A percentile compares a stretch with the other conserved stretches of the same genome.
Conservation (phyloP, 2,888 invertebrate species). For the Thymelicus lineola region DNA sequence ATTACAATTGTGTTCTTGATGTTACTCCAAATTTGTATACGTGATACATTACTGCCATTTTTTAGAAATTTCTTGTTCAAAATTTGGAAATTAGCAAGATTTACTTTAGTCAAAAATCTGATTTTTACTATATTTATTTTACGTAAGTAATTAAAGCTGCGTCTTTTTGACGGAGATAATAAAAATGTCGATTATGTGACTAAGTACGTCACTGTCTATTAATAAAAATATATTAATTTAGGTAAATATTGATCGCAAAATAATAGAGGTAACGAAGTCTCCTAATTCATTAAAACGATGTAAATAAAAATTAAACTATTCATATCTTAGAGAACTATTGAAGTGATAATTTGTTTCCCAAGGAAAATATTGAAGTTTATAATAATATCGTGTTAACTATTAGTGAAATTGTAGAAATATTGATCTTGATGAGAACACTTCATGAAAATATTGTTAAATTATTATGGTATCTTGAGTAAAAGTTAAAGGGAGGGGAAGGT, state of each 20-base stretch:
- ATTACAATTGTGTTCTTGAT: conserved; percentile 60
- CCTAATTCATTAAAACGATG: conserved; percentile 56
- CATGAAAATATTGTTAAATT: conserved; percentile 42
- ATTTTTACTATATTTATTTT: conserved; percentile 46
- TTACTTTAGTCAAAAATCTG: conserved; percentile 43
- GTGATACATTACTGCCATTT: conserved; percentile 81
- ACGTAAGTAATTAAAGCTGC: conserved; percentile 39
- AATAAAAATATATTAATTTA: conserved; percentile 32
- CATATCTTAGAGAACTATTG: conserved; percentile 81
- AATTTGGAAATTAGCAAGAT: conserved; percentile 53
- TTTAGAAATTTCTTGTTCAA: conserved; percentile 65
- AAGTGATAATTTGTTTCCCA: conserved; percentile 82
- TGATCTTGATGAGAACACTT: conserved; percentile 56
- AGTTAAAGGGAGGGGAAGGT: conserved; percentile 38
- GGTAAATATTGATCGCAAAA: conserved; percentile 5
- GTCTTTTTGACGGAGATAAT: conserved; percentile 46
- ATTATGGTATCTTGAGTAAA: conserved; percentile 39
- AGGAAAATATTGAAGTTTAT: conserved; percentile 81
- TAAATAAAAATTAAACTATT: conserved; percentile 77
- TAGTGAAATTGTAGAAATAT: conserved; percentile 67
- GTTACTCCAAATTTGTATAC: conserved; percentile 70
- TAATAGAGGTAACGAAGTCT: conserved; percentile 24
- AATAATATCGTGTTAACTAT: conserved; percentile 77
- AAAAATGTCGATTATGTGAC: conserved; percentile 19
- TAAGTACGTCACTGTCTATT: conserved; percentile 15